Conservation (phyloP, 2,888 invertebrate species). For the Uloborus plumipes region DNA sequence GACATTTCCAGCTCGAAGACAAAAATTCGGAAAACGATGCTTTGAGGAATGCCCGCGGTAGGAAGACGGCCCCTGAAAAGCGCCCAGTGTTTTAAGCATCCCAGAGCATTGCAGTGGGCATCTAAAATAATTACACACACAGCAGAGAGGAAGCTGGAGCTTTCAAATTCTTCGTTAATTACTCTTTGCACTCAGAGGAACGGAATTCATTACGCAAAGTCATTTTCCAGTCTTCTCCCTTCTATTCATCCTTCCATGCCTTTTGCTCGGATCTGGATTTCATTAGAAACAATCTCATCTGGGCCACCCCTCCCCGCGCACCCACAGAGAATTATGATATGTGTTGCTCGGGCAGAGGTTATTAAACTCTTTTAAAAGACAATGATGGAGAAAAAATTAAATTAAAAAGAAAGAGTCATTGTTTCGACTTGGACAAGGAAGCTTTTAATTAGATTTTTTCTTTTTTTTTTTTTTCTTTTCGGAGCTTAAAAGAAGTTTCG, state of each 20-base stretch:
- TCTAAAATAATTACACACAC: slow-evolving; percentile 64
- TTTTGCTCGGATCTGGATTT: slow-evolving; percentile 47
- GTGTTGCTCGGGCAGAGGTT: slow-evolving; percentile 41
- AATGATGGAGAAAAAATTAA: slow-evolving; percentile 20
- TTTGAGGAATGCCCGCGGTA: too few species aligned
- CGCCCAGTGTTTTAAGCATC: slow-evolving; percentile 56
- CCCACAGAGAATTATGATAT: slow-evolving; percentile 40
- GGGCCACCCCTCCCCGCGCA: slow-evolving; percentile 2
- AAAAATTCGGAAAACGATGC: too few species aligned
- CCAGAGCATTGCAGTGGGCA: slow-evolving; percentile 57
- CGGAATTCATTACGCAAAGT: slow-evolving; percentile 62
- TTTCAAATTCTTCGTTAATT: slow-evolving; percentile 64
- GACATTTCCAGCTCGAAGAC: neutral
- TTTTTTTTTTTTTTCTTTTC: too few species aligned
- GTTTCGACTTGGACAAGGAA: slow-evolving; percentile 23
- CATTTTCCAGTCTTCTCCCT: slow-evolving; percentile 29
- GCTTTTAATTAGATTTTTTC: too few species aligned
- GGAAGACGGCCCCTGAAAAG: slow-evolving; percentile 35
- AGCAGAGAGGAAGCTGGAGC: slow-evolving; percentile 40
- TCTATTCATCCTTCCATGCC: slow-evolving; percentile 21
- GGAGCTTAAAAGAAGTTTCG: too few species aligned
- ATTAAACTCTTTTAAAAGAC: slow-evolving; percentile 42
- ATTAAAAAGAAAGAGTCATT: slow-evolving; percentile 22
- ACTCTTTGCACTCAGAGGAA: slow-evolving; percentile 60
- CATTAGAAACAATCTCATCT: slow-evolving; percentile 55